Conservation (phyloP, 2,888 invertebrate species). For the Campaea margaritaria region DNA sequence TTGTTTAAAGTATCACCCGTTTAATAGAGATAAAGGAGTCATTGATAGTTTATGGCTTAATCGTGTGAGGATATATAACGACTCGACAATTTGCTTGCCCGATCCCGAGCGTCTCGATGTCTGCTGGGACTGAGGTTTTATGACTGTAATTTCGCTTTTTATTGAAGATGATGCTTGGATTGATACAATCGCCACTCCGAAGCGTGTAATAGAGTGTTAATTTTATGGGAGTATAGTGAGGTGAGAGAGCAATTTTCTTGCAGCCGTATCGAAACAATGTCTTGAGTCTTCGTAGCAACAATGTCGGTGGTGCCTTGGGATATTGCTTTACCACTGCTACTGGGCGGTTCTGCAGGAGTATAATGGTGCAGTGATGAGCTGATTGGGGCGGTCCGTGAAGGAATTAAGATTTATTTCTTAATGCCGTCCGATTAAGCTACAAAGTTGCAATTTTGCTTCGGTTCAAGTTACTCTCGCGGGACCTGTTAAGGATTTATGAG, state of each 20-base stretch:
- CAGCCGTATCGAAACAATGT: constrained; percentile 11
- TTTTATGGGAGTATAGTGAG: constrained; percentile 48
- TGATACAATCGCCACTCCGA: constrained; percentile 62
- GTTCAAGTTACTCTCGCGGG: constrained; percentile 11
- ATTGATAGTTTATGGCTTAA: constrained; percentile 79
- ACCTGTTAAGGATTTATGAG: constrained; percentile 4
- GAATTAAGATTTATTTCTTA: constrained; percentile 27
- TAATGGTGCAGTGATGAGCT: constrained; percentile 27
- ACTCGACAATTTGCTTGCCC: constrained; percentile 54
- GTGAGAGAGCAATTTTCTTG: constrained; percentile 2
- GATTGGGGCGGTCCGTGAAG: constrained; percentile 15
- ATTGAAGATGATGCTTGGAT: constrained; percentile 61
- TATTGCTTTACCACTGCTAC: constrained; percentile 24
- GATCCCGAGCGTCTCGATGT: constrained; percentile 62
- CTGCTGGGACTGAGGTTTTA: constrained; percentile 67
- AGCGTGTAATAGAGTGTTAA: constrained; percentile 53
- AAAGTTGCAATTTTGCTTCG: constrained; percentile 11
- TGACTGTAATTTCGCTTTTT: constrained; percentile 79
- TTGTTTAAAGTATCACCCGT: constrained; percentile 83
- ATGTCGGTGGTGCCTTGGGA: constrained; percentile 17
- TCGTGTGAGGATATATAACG: constrained; percentile 66
- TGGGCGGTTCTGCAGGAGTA: constrained; percentile 17
- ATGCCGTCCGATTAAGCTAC: constrained; percentile 10
- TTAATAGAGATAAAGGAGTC: constrained; percentile 83
- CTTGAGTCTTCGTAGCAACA: constrained; percentile 11